Percentiles rank a stretch among this genome's conserved stretches.
Conservation (phyloP, 1,140 invertebrate species). For the Penaeus chinensis region DNA sequence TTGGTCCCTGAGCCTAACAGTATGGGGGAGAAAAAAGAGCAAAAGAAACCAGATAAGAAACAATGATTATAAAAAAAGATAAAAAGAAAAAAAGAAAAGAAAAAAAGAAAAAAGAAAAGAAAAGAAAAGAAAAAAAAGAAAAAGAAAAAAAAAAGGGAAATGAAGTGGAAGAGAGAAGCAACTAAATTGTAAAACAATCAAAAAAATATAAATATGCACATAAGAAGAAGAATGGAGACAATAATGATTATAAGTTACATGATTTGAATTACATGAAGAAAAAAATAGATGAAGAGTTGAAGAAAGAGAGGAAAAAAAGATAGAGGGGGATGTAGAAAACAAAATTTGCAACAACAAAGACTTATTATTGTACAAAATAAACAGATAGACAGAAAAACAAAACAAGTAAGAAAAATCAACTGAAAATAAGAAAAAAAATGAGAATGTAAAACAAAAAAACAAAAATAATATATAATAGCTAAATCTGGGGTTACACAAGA, state of each 20-base stretch:
- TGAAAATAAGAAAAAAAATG: no score
- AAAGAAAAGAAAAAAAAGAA: not conserved
- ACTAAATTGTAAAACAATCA: no score
- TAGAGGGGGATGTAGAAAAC: not conserved
- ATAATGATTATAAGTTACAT: not conserved
- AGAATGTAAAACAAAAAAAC: no score
- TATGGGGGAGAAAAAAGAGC: constrained; percentile 14
- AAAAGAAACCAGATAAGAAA: constrained; percentile 2
- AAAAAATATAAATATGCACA: no score
- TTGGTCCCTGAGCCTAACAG: constrained; percentile 59
- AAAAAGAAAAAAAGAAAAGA: not conserved
- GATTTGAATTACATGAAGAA: not conserved
- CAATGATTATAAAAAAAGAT: not conserved
- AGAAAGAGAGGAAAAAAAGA: not conserved
- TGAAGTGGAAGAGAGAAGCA: no score
- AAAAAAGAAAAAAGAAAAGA: not conserved
- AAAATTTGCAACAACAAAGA: not conserved
- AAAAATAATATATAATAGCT: no score
- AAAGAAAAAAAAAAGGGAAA: not conserved
- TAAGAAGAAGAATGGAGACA: no score
- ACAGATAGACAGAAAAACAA: not conserved
- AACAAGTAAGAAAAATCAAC: not conserved
- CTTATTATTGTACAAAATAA: not conserved
- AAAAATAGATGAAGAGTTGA: not conserved
- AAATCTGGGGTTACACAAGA: no score